Evolutionary conservation across 1,140 invertebrate genomes (phyloP).

Genomic region (Cotesia chilonis): DNA sequence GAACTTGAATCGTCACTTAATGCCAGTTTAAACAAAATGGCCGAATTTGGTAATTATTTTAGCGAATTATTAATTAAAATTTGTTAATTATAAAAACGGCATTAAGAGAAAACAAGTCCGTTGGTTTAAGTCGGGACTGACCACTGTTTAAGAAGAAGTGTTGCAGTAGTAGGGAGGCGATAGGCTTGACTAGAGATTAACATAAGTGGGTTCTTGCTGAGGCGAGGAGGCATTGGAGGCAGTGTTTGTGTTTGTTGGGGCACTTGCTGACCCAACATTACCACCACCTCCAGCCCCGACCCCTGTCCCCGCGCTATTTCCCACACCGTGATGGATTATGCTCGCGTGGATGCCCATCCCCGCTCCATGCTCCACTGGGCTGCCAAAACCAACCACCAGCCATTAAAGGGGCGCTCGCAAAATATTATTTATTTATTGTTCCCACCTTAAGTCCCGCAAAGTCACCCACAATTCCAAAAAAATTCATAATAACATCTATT

Average conservation of each 20-base stretch:
- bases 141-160: slow-evolving; percentile 68
- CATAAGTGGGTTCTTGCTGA: slow-evolving; percentile 87
- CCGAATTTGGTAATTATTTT: background rate
- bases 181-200: slow-evolving; percentile 87
- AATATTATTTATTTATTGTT: slow-evolving; percentile 45
- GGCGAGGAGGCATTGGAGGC: slow-evolving; percentile 78
- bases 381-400: slow-evolving; percentile 67
- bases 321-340: slow-evolving; percentile 70
- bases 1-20: slow-evolving; percentile 41
- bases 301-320: slow-evolving; percentile 71
- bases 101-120: slow-evolving; percentile 53
- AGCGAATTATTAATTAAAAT: background rate
- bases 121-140: slow-evolving; percentile 66
- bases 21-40: slow-evolving; percentile 17
- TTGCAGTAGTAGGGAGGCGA: slow-evolving; percentile 72
- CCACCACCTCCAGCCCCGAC: slow-evolving; percentile 69
- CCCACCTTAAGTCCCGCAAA: slow-evolving; percentile 40
- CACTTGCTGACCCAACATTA: slow-evolving; percentile 64
- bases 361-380: slow-evolving; percentile 67
- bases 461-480: slow-evolving; percentile 54
- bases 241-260: slow-evolving; percentile 67
- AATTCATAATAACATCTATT: too few relatives aligned
- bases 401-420: slow-evolving; percentile 65
- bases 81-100: slow-evolving; percentile 25
- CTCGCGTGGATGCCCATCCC: slow-evolving; percentile 70